These are phyloP conservation scores for Drosophila ogumai DNA, from an alignment of 1,140 invertebrate species.

Conservation along the genomic window DNA sequence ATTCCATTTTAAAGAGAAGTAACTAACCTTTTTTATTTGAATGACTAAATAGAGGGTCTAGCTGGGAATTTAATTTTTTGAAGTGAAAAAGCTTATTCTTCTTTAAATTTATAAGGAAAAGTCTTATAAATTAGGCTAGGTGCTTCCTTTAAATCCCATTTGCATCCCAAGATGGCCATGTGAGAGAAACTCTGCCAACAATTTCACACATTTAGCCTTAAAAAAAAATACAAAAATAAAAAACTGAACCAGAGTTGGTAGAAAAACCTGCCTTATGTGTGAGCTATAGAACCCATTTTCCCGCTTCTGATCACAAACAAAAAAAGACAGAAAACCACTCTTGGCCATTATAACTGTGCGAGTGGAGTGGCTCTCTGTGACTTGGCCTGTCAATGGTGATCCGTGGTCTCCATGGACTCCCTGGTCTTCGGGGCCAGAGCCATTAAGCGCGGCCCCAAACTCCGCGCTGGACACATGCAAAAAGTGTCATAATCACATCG, in stretches of 20 bases:
- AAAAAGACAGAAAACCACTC: conserved; percentile 35
- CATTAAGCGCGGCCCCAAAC: conserved; percentile 71
- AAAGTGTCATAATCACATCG: conserved; percentile 82
- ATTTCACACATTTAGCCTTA: conserved; percentile 65
- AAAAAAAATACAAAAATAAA: background rate
- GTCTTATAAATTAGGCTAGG: no score
- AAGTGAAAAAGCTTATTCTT: no score
- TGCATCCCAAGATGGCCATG: conserved; percentile 5
- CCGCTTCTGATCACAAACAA: conserved; percentile 36
- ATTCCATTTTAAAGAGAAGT: background rate
- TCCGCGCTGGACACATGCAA: conserved; percentile 51
- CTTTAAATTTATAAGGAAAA: no score
- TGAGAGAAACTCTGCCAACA: conserved; percentile 53
- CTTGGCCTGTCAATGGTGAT: conserved; percentile 17
- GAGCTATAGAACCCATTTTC: conserved; percentile 56
- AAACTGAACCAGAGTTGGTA: conserved; percentile 21
- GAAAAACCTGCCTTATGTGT: conserved; percentile 25
- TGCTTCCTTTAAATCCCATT: background rate
- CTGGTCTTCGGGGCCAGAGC: conserved; percentile 28
- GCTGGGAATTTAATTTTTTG: background rate
- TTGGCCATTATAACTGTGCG: conserved; percentile 76
- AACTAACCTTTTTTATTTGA: background rate
- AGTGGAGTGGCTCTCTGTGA: conserved; percentile 9
- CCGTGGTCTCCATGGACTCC: conserved; percentile 7
- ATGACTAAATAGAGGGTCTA: background rate